Base-by-base conservation (phyloP, 2,797 vertebrate genomes). In the Tenualosa ilisha region DNA sequence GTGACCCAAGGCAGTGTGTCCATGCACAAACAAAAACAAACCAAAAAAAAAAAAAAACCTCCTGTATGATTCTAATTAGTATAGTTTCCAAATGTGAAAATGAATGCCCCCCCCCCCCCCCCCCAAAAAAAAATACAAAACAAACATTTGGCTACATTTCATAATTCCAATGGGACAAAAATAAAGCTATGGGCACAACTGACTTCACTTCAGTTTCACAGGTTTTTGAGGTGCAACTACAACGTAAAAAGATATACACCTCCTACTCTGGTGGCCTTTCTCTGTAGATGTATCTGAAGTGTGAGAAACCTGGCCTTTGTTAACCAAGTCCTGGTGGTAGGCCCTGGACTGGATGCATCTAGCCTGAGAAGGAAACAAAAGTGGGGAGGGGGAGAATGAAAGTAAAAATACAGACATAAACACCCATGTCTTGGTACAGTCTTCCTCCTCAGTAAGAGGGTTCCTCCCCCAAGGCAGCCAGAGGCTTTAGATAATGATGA, bases 231-330 rank as follows among this genome's bases (percentile, higher is more conserved):
- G 72, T 79, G 72, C 6, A 20, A 22, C 72, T 79, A 79, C 15
- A 46, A 79, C 22, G 72, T 43, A 79, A 37, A 43, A 79, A 46
- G 72, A 46, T 43, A 79, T 43, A 17, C 72, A 79, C 72, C 72
- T 79, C 17, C 40, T 79, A 79, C 72, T 75, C 37, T 79, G 37
- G 13, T 79, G 72, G 40, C 15, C 40, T 15, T 79, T 79, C 17
- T 79, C 72, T 79, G 72, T 46, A 43, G 72, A 79, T 79, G 72
- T 46, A 22, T 43, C 72, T 79, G 72, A 79, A 79, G 72, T 43
- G 20, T 43, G 72, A 79, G 40, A 5, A 37, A 43, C 72, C 72
- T 79, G 37, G 37, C 72, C 72, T 40, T 31, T 72, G 40, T 79
- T 20, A 46, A 43, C 37, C 72, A 79, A 79, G 72, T 40, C 72